Evolutionary conservation across 2,113 vertebrate genomes (phyloP).

Genomic region (Microcebus griseorufus): DNA sequence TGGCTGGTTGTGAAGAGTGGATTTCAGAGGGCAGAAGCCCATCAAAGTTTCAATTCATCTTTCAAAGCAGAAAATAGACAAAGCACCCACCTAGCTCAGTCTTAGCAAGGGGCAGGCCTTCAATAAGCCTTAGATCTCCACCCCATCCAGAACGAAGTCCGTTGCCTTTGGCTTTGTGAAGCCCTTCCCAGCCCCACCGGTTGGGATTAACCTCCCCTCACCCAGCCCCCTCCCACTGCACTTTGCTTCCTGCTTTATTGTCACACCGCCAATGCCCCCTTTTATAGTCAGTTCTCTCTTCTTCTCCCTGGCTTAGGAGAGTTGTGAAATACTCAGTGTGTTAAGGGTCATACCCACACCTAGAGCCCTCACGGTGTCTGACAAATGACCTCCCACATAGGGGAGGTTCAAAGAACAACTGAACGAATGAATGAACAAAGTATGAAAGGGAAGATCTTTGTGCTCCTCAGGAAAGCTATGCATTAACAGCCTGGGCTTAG

Average conservation of each 20-base stretch:
- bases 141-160: background rate
- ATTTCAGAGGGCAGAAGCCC: background rate
- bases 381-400: background rate
- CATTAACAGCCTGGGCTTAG: background rate
- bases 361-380: background rate
- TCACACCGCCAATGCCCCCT: background rate
- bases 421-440: background rate
- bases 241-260: background rate
- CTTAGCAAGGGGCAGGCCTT: background rate
- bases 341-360: background rate
- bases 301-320: background rate
- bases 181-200: background rate
- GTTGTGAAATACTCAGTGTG: background rate
- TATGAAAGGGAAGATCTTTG: background rate
- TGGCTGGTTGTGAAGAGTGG: background rate
- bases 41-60: slow-evolving; percentile 32
- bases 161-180: background rate
- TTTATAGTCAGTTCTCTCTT: background rate
- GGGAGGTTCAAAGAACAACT: background rate
- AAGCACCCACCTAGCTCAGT: background rate
- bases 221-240: background rate
- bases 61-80: slow-evolving; percentile 23
- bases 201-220: background rate
- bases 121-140: background rate
- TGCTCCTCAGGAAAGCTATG: background rate